Evolutionary conservation across 2,113 vertebrate species (phyloP), one percentile per base, ranked within the genome.

Genomic region (Engystomops pustulosus): DNA sequence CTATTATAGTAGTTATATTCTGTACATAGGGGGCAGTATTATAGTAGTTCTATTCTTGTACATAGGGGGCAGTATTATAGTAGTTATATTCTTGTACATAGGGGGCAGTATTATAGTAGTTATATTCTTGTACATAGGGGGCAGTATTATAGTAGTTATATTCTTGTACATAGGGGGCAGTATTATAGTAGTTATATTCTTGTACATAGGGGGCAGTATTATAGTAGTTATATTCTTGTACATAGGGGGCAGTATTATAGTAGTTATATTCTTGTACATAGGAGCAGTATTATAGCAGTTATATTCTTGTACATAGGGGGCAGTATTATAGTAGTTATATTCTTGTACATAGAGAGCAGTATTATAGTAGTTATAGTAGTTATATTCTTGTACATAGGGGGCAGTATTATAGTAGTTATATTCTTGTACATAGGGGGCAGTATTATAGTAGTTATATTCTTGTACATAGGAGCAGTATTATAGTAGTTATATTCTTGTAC

Each of bases 1-100:
- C 10, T 60, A 60, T 60, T 60, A 60, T 60, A 60, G 55, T 60
- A 60, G 55, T 60, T 60, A 60, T 60, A 60, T 27, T 23, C 27
- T 27, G 55, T 60, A 60, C 1, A 60, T 65, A 65, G n/a, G n/a
- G n/a, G n/a, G n/a, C n/a, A n/a, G n/a, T n/a, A n/a, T n/a, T n/a
- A 60, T 27, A 60, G 55, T 60, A 60, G 55, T 60, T 60, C 25
- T 60, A 60, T 27, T 27, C 55, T 60, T 27, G 55, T 60, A 60
- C 1, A 60, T 65, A 65, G n/a, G 18, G 0, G 6, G 20, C 18
- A n/a, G 51, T 53, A 53, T 53, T 53, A n/a, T 7, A 53, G 20
- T 53, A 53, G 44, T 45, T 45, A 11, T 45, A 45, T 45, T 45
- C 1, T 45, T 7, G 44, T 45, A 45, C 44, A 45, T 41, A 53